Conservation (phyloP, 2,888 invertebrate genomes). For the Noctua janthina region DNA sequence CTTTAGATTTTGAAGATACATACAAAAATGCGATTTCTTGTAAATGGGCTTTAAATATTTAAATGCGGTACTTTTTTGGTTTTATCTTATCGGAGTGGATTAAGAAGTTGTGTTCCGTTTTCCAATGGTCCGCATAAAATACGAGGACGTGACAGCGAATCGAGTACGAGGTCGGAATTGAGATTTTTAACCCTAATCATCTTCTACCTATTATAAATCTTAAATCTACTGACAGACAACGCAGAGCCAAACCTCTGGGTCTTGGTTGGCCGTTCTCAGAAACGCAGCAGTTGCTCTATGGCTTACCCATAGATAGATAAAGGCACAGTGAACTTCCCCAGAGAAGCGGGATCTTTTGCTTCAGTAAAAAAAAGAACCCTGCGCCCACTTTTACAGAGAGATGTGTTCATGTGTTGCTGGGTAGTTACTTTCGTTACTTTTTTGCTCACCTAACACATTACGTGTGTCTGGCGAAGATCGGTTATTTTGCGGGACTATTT, state of each 20-base stretch:
- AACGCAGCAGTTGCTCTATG: neutral
- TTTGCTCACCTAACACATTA: neutral
- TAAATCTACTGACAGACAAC: neutral
- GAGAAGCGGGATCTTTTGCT: neutral
- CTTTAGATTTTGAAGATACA: conserved; percentile 38
- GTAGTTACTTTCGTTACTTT: too few species aligned
- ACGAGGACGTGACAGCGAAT: neutral
- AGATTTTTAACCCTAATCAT: neutral
- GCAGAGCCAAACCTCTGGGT: neutral
- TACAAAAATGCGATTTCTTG: neutral
- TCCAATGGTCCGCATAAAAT: neutral
- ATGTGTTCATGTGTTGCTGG: too few species aligned
- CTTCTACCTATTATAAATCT: neutral
- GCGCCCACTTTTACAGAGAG: neutral
- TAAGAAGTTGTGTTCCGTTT: neutral
- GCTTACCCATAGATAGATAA: neutral
- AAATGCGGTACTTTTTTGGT: neutral
- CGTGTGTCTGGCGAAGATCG: too few species aligned
- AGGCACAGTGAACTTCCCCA: neutral
- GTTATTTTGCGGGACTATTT: neutral
- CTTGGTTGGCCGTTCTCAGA: neutral
- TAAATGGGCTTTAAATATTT: neutral
- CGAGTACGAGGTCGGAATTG: neutral
- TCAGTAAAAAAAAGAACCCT: neutral
- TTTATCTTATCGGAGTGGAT: neutral